Conservation (phyloP, 2,797 vertebrate genomes). For the Taenioides sp. region DNA sequence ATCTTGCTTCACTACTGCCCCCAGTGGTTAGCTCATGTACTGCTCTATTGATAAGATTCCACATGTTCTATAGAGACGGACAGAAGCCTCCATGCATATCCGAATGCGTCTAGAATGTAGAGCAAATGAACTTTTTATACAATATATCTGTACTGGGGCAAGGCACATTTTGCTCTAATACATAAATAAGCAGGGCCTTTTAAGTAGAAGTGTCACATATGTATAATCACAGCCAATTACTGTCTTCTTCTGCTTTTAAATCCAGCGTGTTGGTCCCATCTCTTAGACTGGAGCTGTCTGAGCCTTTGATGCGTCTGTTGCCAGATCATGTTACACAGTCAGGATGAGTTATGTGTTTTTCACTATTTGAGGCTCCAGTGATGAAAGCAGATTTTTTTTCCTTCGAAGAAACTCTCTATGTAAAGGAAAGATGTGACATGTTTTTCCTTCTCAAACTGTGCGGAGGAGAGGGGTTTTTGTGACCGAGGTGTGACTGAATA, state of each 20-base stretch:
- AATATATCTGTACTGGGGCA: too few species aligned
- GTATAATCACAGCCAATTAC: neutral
- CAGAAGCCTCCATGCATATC: too few species aligned
- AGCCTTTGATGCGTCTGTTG: neutral
- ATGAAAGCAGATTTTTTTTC: neutral
- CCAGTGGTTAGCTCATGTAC: too few species aligned
- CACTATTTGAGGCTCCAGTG: neutral
- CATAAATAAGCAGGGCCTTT: too few species aligned
- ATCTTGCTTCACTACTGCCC: too few species aligned
- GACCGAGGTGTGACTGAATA: too few species aligned
- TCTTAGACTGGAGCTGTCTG: neutral
- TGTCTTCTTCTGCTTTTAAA: neutral
- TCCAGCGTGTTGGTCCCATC: too few species aligned
- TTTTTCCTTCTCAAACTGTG: neutral
- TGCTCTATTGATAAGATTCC: too few species aligned
- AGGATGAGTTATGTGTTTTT: conserved; percentile 11
- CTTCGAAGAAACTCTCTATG: neutral
- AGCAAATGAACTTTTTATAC: too few species aligned
- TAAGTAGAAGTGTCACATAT: neutral
- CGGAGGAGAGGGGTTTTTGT: neutral
- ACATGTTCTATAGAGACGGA: too few species aligned
- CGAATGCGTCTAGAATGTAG: too few species aligned
- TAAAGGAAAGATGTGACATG: neutral
- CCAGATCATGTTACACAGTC: conserved; percentile 1
- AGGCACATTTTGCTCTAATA: too few species aligned